These are phyloP conservation scores for Tetrapedia diversipes DNA, from an alignment of 2,888 invertebrate species.

Conservation along the genomic window DNA sequence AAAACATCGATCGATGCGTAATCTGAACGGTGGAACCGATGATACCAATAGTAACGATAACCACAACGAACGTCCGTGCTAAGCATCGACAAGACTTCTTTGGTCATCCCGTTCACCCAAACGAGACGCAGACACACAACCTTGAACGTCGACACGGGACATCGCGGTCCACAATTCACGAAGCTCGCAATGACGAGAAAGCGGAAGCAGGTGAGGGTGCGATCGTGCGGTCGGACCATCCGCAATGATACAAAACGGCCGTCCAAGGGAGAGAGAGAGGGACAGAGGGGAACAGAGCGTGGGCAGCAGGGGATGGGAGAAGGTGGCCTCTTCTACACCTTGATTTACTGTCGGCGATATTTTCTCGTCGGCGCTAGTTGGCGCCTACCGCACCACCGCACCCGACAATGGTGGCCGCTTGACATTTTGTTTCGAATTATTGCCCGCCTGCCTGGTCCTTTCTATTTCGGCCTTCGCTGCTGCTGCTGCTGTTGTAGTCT, in stretches of 20 bases:
- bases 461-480: constrained; percentile 71
- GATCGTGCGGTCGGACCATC: constrained; percentile 68
- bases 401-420: constrained; percentile 81
- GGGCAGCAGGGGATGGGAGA: constrained; percentile 38
- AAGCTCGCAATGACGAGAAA: constrained; percentile 75
- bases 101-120: not conserved
- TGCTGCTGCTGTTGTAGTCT: constrained; percentile 54
- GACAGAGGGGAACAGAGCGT: constrained; percentile 3
- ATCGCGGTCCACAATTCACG: constrained; percentile 55
- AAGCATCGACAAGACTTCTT: no score
- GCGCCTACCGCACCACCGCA: constrained; percentile 74
- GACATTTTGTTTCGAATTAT: constrained; percentile 82
- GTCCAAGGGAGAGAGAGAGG: constrained; percentile 2
- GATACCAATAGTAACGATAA: no score
- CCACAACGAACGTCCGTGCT: no score
- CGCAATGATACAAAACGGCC: constrained; percentile 45
- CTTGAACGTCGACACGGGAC: constrained; percentile 49
- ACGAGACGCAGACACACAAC: not conserved
- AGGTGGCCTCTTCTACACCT: constrained; percentile 70
- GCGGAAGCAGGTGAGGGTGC: constrained; percentile 75
- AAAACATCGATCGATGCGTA: no score
- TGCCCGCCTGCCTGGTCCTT: constrained; percentile 75
- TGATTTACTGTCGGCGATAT: constrained; percentile 81
- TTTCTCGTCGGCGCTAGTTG: constrained; percentile 78
- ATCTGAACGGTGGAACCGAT: no score